Base-by-base conservation (phyloP, 2,888 invertebrate genomes). In the Drosophila hamatofila region DNA sequence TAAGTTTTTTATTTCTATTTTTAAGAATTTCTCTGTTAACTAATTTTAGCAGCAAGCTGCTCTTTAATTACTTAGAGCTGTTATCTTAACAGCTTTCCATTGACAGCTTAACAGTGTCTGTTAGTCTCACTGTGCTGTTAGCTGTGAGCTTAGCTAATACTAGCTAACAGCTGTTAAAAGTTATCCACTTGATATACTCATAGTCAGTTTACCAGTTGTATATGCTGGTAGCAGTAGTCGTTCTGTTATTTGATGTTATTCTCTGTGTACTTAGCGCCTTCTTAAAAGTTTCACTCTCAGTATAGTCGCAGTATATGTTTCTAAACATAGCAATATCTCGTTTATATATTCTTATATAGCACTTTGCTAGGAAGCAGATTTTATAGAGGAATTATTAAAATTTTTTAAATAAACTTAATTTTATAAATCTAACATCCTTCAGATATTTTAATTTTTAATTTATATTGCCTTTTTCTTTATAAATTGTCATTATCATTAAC, bases 1-100 rank as follows among this genome's bases (percentile, higher is more conserved):
- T 97, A 94, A 94, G 96, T 71, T 8, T 30, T 16, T 9, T 1
- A 30, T 93, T 18, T 11, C 49, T 0, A 5, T 8, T n/a, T 8
- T 21, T 23, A 16, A 23, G 14, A 14, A 14, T 4, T 33, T 3
- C 3, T 11, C 30, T 33, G 33, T 49, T 33, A 14, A 30, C 7
- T 41, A 49, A 39, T n/a, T 9, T 9, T 9, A 39, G 44, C 25
- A 14, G 7, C 8, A 23, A 44, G 16, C 25, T 16, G 14, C 7
- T 7, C 23, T 44, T 11, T 25, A 16, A 35, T 1, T 12, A 12
- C 11, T 35, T 12, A 14, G 12, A 16, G 7, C 37, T 16, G 7
- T 37, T 16, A 16, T 12, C n/a, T n/a, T 27, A 48, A 30, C 27
- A 49, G 30, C 14, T 30, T 1, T 7, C 12, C 2, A n/a, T 11